Evolutionary conservation across 1,140 invertebrate genomes (phyloP).

Genomic region (Diuraphis noxia): DNA sequence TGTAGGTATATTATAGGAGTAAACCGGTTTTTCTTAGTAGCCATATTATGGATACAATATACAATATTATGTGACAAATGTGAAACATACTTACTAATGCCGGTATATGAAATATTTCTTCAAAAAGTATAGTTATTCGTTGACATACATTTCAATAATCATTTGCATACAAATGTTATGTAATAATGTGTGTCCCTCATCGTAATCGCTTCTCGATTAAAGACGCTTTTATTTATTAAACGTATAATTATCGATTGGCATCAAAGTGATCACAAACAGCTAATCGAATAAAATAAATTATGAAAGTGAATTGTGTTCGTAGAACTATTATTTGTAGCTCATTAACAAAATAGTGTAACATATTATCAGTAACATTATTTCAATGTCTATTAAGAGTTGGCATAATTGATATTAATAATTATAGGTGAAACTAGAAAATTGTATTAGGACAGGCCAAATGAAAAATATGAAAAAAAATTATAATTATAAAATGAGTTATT

Average conservation of each 20-base stretch:
- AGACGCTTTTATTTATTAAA: neutral
- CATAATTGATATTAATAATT: neutral
- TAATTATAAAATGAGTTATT: too few relatives aligned
- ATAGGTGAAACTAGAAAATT: too few relatives aligned
- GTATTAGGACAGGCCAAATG: too few relatives aligned
- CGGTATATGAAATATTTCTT: neutral
- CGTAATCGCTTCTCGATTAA: neutral
- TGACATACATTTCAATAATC: constrained; percentile 19
- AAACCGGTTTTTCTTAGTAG: neutral
- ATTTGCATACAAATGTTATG: constrained; percentile 22
- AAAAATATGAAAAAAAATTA: too few relatives aligned
- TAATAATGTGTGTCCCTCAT: constrained; percentile 10
- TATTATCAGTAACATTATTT: neutral
- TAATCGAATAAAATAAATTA: neutral
- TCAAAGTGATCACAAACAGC: neutral
- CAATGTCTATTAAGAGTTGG: neutral
- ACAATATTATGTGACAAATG: neutral
- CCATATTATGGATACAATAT: neutral
- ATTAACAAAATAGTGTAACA: neutral
- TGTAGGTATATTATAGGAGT: neutral
- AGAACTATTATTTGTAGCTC: neutral
- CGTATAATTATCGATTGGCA: neutral
- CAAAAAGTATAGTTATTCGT: neutral
- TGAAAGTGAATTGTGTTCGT: neutral
- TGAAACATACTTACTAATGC: neutral